These are phyloP conservation scores for Synanceia verrucosa DNA, from an alignment of 2,797 vertebrate genomes.

Conservation along the genomic window DNA sequence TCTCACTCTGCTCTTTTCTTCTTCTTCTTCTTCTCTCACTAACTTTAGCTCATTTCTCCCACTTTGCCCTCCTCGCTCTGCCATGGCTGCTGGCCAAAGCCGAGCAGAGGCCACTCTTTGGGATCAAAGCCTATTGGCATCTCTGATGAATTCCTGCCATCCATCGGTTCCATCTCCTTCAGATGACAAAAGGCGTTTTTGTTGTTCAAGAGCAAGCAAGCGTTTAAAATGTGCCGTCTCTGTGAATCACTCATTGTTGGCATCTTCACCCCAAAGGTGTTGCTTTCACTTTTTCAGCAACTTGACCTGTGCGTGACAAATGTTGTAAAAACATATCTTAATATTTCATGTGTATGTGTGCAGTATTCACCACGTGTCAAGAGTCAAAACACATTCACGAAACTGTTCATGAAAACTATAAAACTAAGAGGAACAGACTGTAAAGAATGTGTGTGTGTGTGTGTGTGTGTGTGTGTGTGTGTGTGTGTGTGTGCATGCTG, in stretches of 20 bases:
- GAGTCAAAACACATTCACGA: conserved; percentile 15
- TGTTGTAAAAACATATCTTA: not conserved
- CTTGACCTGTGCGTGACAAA: conserved; percentile 24
- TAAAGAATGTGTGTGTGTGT: conserved; percentile 24
- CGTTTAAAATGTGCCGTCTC: conserved; percentile 38
- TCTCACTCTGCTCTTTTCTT: too few species aligned
- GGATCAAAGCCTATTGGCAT: conserved; percentile 62
- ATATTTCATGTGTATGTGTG: conserved; percentile 1
- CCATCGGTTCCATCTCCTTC: conserved; percentile 56
- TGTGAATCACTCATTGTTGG: conserved; percentile 42
- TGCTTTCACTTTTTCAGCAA: conserved; percentile 24
- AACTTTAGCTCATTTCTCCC: conserved; percentile 2
- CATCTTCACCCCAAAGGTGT: conserved; percentile 29
- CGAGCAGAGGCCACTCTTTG: conserved; percentile 14
- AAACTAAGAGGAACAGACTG: conserved; percentile 22
- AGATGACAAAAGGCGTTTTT: conserved; percentile 62
- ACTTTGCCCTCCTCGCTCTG: not conserved
- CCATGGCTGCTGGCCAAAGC: conserved; percentile 36
- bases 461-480: conserved; percentile 16
- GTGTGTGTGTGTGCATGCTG: conserved; percentile 40
- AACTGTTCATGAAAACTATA: conserved; percentile 43
- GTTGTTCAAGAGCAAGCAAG: conserved; percentile 51
- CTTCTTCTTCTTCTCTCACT: not conserved
- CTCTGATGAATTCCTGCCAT: conserved; percentile 63
- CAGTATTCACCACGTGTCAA: conserved; percentile 1